Evolutionary conservation across 2,113 vertebrate genomes (phyloP).

Genomic region (Spheniscus mendiculus): DNA sequence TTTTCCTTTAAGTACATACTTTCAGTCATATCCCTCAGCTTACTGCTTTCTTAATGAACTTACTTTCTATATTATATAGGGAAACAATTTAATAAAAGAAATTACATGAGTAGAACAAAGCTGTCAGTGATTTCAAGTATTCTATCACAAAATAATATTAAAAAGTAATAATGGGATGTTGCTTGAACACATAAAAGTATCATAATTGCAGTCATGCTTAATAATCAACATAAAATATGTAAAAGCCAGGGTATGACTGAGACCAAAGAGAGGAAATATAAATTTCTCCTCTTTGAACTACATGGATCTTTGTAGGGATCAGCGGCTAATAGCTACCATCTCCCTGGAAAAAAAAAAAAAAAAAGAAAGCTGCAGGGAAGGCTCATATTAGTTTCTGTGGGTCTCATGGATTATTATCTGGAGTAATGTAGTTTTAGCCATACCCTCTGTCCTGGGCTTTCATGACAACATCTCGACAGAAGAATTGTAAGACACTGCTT

Average conservation of each 20-base stretch:
- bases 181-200: not conserved
- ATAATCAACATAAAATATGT: not conserved
- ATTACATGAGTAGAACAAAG: not conserved
- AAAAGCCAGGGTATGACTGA: not conserved
- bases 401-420: not conserved
- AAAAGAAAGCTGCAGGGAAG: not conserved
- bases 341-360: not conserved
- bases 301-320: not conserved
- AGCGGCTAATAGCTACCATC: not conserved
- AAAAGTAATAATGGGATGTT: not conserved
- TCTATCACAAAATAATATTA: not conserved
- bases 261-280: not conserved
- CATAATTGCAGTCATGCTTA: not conserved
- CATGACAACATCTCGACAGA: not conserved
- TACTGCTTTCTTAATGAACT: slow-evolving; percentile 29
- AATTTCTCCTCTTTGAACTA: not conserved
- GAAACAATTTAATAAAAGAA: slow-evolving; percentile 5
- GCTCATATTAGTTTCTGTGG: not conserved
- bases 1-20: slow-evolving; percentile 24
- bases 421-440: not conserved
- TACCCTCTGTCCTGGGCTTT: not conserved
- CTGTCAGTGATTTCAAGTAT: not conserved
- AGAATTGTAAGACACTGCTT: not conserved
- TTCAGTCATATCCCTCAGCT: not conserved
- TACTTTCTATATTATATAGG: not conserved